Base-by-base conservation (phyloP, 2,888 invertebrate species). In the Leptopilina syphax region DNA sequence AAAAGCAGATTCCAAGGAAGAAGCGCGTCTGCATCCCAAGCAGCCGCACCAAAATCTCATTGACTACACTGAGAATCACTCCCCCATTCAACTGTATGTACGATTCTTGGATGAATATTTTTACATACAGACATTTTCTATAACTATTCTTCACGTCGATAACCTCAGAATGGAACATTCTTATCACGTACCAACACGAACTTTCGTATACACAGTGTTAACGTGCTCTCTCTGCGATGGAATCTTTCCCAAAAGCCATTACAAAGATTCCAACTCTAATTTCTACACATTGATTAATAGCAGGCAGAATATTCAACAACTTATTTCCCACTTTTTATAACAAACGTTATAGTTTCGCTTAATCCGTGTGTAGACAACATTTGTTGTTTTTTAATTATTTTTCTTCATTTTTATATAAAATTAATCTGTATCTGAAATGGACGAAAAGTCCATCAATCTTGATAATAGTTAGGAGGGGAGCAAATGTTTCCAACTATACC, bases 11-110 rank as follows among this genome's bases (percentile, higher is more conserved):
- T 85, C 85, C 85, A 79, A 79, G 77, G 81, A 80, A 77, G 81
- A 84, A 82, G 81, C 81, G 77, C 70, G 84, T 79, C 84, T 85
- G 85, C 84, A 85, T 85, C 84, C 77, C 84, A 85, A 85, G 73
- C 84, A 85, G 84, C 82, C 83, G 67, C 77, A 84, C 82, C 81
- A 85, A 84, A 85, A 85, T 84, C 84, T 84, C 81, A 85, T 85
- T 84, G 84, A 83, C 84, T 83, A 82, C 83, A 81, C 84, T 57
- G n/a, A 83, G 82, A 82, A 83, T 83, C 82, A 83, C 82, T 83
- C 81, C 83, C 83, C 76, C 57, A 8, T 3, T 50, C 27, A 6
- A 27, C 60, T 27, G 9, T 18, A 13, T 27, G n/a, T 44, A 6
- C 41, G n/a, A 41, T 7, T 10, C 24, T n/a, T 54, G 50, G 34